Evolutionary conservation across 1,140 invertebrate species (phyloP).

Genomic region (Aphis gossypii): DNA sequence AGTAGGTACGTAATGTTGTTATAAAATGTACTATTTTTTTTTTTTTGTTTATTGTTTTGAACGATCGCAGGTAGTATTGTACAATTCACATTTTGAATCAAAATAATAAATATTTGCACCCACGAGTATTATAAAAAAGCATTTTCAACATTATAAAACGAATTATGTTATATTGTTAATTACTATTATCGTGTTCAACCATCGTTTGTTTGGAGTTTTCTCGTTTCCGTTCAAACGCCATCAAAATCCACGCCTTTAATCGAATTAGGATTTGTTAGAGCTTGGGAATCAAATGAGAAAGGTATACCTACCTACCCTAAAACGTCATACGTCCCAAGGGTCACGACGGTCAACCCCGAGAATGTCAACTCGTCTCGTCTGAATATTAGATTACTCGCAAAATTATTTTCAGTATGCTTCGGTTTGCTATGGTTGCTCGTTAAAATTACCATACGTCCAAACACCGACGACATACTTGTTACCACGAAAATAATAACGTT

Average conservation of each 20-base stretch:
- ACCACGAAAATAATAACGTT: background rate
- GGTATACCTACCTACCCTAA: background rate
- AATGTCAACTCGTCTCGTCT: background rate
- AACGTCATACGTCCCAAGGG: background rate
- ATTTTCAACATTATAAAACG: background rate
- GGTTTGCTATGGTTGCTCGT: background rate
- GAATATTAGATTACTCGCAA: background rate
- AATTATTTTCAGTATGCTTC: background rate
- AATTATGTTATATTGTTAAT: background rate
- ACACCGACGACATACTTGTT: background rate
- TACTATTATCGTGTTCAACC: background rate
- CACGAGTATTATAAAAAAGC: background rate
- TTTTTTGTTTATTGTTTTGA: no score
- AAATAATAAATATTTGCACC: background rate
- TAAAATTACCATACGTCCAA: constrained; percentile 17
- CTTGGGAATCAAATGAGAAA: background rate
- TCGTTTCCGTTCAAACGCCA: background rate
- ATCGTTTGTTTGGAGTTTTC: background rate
- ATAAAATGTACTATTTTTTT: no score
- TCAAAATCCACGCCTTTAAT: background rate
- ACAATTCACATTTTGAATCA: background rate
- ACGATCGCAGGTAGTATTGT: background rate
- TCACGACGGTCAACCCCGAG: background rate
- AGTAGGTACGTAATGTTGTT: no score
- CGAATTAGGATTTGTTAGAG: constrained; percentile 30